A percentile compares a stretch with the other conserved stretches of the same genome.
Evolutionary conservation across 2,113 vertebrate species (phyloP).

Genomic region (Smithornis capensis): DNA sequence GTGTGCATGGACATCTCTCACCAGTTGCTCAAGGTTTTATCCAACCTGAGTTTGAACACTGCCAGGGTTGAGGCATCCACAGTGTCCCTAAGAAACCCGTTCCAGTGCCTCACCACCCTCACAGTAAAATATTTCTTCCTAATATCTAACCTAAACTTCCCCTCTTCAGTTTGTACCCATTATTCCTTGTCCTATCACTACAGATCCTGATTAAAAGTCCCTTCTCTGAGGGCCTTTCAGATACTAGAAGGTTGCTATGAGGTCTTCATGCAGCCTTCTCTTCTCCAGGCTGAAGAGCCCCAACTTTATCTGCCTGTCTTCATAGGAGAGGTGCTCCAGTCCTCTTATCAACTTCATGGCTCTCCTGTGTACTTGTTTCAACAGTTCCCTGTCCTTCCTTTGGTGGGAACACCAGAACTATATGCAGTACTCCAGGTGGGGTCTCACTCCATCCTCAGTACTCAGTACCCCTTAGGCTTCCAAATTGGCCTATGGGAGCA

Average conservation of each 20-base stretch:
- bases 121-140: background rate
- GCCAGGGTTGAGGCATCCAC: background rate
- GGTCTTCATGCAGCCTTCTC: background rate
- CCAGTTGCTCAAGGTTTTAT: background rate
- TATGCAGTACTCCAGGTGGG: too few relatives aligned
- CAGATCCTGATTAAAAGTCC: background rate
- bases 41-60: background rate
- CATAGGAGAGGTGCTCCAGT: background rate
- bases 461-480: background rate
- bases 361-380: background rate
- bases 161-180: background rate
- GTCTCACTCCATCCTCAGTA: background rate
- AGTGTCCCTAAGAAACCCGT: fast-evolving
- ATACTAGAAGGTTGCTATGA: background rate
- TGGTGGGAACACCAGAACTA: fast-evolving
- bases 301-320: background rate
- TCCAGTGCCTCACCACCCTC: background rate
- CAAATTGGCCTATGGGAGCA: background rate
- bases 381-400: background rate
- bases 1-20: background rate
- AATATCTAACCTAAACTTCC: background rate
- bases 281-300: background rate
- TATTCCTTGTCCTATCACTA: background rate
- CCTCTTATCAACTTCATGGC: background rate
- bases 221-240: background rate